Percentiles rank a stretch among this genome's conserved stretches.
These are phyloP conservation scores for Acropternis orthonyx DNA, from an alignment of 2,797 vertebrate species.

Conservation along the genomic window DNA sequence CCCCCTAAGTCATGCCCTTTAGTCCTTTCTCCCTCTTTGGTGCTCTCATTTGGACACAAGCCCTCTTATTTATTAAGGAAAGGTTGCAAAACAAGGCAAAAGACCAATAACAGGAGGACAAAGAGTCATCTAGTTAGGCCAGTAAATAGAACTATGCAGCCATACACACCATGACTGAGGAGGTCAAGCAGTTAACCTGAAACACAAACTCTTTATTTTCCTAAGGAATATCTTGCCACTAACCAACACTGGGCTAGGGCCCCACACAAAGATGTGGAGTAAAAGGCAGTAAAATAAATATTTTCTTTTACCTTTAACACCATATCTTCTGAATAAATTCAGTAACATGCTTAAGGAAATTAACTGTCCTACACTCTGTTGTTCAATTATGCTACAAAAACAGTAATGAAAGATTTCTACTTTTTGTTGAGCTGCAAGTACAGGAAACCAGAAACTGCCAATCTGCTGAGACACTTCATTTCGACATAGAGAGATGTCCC, in stretches of 20 bases:
- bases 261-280: neutral
- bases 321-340: neutral
- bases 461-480: neutral
- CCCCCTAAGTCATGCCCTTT: neutral
- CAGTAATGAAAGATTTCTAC: neutral
- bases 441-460: neutral
- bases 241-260: neutral
- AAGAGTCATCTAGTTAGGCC: neutral
- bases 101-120: neutral
- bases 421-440: neutral
- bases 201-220: fast-evolving
- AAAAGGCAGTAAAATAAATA: neutral
- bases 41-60: neutral
- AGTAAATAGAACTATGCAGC: neutral
- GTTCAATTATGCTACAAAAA: neutral
- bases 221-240: neutral
- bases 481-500: neutral
- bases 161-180: neutral
- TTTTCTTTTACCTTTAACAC: neutral
- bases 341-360: neutral
- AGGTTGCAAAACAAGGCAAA: neutral
- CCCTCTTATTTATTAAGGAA: neutral
- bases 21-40: neutral
- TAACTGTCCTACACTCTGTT: neutral
- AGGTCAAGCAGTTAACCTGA: neutral